A percentile compares a stretch with the other conserved stretches of the same genome.
Conservation (phyloP, 2,113 vertebrate species). For the Hyla sarda region DNA sequence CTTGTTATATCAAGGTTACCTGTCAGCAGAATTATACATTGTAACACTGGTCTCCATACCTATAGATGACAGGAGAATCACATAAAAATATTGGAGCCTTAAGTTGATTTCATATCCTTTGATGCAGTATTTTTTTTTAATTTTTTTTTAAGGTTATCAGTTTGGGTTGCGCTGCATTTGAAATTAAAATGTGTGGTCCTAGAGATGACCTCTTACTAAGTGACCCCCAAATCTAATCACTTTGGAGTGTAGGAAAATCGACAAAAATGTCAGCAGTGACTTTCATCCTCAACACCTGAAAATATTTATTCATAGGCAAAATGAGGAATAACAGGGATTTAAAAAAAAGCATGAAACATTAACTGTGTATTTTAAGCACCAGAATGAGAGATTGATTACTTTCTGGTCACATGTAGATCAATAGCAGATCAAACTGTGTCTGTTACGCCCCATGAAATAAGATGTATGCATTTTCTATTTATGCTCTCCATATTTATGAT, state of each 20-base stretch:
- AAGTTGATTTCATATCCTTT: constrained; percentile 67
- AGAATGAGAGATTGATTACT: constrained; percentile 71
- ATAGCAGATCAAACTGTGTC: constrained; percentile 67
- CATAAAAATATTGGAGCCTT: constrained; percentile 65
- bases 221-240: constrained; percentile 82
- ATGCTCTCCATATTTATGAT: constrained; percentile 43
- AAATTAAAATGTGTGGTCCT: constrained; percentile 78
- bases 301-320: constrained; percentile 69
- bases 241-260: constrained; percentile 73
- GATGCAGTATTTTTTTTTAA: constrained; percentile 63
- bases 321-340: constrained; percentile 48
- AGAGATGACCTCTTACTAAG: constrained; percentile 73
- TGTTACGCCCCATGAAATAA: constrained; percentile 65
- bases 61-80: constrained; percentile 65
- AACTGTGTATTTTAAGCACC: constrained; percentile 55
- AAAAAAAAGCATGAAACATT: constrained; percentile 23
- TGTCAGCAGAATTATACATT: constrained; percentile 73
- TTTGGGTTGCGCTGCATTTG: constrained; percentile 72
- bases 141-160: constrained; percentile 65
- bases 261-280: constrained; percentile 74
- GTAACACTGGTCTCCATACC: constrained; percentile 63
- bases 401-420: constrained; percentile 70
- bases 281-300: constrained; percentile 69
- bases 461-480: constrained; percentile 62
- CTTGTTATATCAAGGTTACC: constrained; percentile 74